phyloP scores from a whole-genome alignment of 92 coral and sea anemone species.

The Micromussa lordhowensis region DNA sequence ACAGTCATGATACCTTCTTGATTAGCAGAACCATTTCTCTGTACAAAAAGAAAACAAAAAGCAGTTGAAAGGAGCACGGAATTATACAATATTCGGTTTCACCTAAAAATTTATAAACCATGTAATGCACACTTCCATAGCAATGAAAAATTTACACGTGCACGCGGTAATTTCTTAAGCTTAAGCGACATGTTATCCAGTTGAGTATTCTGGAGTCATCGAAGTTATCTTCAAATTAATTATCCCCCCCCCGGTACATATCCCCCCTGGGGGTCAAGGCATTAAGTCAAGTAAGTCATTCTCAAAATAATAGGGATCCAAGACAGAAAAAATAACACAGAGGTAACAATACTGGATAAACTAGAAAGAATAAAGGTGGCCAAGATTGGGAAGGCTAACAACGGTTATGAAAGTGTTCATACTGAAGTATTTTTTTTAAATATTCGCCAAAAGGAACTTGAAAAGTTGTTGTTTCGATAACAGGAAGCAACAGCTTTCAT shows the following conservation, averaged over 20 bases:
- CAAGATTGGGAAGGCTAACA: not conserved
- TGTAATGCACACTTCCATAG: not conserved
- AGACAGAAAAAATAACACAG: not conserved
- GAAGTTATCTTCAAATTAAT: too few species aligned
- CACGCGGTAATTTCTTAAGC: not conserved
- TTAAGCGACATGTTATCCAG: not conserved
- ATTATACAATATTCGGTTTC: not conserved
- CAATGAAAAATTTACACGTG: not conserved
- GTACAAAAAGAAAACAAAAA: not conserved
- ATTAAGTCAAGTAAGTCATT: not conserved
- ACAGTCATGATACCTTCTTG: constrained; percentile 81
- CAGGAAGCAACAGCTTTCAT: not conserved
- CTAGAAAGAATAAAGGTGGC: not conserved
- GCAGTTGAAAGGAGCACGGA: not conserved
- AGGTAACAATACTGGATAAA: not conserved
- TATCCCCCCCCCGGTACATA: too few species aligned
- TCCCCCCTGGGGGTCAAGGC: too few species aligned
- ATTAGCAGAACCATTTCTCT: constrained; percentile 85
- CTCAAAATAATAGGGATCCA: not conserved
- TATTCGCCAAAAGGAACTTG: not conserved
- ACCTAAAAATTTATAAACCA: not conserved
- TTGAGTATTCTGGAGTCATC: too few species aligned
- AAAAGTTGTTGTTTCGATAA: not conserved
- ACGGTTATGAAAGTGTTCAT: not conserved
- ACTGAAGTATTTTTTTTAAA: not conserved